These are phyloP conservation scores for Danio albolineatus DNA, from an alignment of 2,797 vertebrate species.

Conservation along the genomic window DNA sequence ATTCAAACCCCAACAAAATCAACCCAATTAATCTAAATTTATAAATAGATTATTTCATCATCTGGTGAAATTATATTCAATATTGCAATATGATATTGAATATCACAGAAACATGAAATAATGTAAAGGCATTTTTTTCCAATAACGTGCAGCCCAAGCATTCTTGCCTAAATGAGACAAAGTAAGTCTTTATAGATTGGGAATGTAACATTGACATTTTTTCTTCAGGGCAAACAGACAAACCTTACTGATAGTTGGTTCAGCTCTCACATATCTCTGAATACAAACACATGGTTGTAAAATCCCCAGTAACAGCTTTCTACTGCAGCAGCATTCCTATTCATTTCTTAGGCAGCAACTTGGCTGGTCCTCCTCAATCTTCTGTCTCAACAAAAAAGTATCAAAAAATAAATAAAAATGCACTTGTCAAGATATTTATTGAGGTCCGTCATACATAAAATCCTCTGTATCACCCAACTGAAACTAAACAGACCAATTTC, in stretches of 20 bases:
- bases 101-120: no score
- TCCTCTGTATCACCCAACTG: background rate
- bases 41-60: no score
- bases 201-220: background rate
- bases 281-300: background rate
- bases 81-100: no score
- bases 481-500: constrained; percentile 8
- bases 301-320: background rate
- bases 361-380: background rate
- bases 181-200: background rate
- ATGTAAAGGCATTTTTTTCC: no score
- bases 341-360: background rate
- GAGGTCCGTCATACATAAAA: background rate
- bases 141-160: no score
- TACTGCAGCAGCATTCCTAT: background rate
- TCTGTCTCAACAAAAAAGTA: no score
- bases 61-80: no score
- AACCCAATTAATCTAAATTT: no score
- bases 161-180: background rate
- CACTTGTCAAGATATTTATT: no score
- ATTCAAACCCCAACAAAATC: no score
- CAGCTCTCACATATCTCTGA: background rate
- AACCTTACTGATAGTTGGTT: background rate
- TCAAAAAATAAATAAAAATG: no score
- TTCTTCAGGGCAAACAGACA: background rate